Evolutionary conservation across 2,888 invertebrate genomes (phyloP).

Genomic region (Heliconius erato): DNA sequence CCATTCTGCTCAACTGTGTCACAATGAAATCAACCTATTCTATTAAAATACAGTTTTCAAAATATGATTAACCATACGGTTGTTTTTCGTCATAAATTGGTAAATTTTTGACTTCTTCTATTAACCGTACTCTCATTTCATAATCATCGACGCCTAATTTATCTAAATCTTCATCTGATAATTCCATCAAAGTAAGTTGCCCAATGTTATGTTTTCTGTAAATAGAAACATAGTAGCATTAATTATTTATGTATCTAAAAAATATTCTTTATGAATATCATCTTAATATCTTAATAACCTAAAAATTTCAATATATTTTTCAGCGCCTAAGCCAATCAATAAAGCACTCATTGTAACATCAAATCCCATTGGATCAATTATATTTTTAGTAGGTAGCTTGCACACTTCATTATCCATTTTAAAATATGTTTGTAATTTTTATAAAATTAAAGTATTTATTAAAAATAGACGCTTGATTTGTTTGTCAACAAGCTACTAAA

Average conservation of each 20-base stretch:
- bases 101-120: slow-evolving; percentile 73
- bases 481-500: slow-evolving; percentile 20
- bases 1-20: background rate
- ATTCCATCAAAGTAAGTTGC: slow-evolving; percentile 74
- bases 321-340: slow-evolving; percentile 73
- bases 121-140: slow-evolving; percentile 68
- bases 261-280: background rate
- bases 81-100: slow-evolving; percentile 71
- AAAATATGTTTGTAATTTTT: background rate
- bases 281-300: slow-evolving; percentile 63
- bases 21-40: background rate
- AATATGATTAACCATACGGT: slow-evolving; percentile 22
- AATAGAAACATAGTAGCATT: background rate
- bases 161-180: slow-evolving; percentile 76
- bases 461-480: background rate
- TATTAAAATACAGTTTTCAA: background rate
- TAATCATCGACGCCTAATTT: slow-evolving; percentile 75
- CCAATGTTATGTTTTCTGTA: slow-evolving; percentile 77
- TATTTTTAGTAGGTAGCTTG: slow-evolving; percentile 53
- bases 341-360: slow-evolving; percentile 76
- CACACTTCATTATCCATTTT: slow-evolving; percentile 43
- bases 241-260: background rate
- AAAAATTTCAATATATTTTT: slow-evolving; percentile 78
- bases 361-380: slow-evolving; percentile 73
- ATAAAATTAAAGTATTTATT: background rate